Evolutionary conservation across 2,888 invertebrate species (phyloP), one percentile per base, ranked within the genome.

Genomic region (Mythimna vitellina): DNA sequence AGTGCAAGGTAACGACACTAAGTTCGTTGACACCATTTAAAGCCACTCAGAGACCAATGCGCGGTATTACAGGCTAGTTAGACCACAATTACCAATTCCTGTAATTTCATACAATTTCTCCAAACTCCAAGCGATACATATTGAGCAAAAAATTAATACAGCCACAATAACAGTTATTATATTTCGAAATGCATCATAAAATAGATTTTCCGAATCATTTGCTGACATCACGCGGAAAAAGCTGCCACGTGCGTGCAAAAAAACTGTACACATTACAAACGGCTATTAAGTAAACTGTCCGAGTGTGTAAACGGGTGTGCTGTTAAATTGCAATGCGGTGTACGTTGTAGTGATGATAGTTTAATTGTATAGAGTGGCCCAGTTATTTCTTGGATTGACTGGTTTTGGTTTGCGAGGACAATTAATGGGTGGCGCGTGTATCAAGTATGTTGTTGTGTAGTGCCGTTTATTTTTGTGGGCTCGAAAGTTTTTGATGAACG

Each of bases 191-290:
- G 75, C 80, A 71, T 79, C 71, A 81, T 86, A 83, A 80, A 82
- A 82, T 83, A 80, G 85, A 91, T 91, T 92, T 91, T 91, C 90
- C 89, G 81, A 86, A 77, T 86, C 88, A 91, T 90, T 89, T 88
- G 86, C 78, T 86, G 78, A 71, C 78, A 76, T 69, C 65, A 72
- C 76, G 68, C 70, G 73, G 80, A 87, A 90, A 88, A 89, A 87
- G 70, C 65, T 70, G 80, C 76, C 89, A 86, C 85, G 87, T 83
- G 86, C 81, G 78, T 73, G 83, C 78, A 85, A 88, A 87, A 89
- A 87, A 87, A 86, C 79, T 70, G 62, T 61, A 71, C 80, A 82
- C 83, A 87, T 85, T 87, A 86, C 86, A 89, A 69, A 80, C 80
- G 81, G 78, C 86, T 86, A 89, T 89, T 89, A 90, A 86, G 76